Evolutionary conservation across 2,113 vertebrate species (phyloP).

Genomic region (Stegostoma tigrinum): DNA sequence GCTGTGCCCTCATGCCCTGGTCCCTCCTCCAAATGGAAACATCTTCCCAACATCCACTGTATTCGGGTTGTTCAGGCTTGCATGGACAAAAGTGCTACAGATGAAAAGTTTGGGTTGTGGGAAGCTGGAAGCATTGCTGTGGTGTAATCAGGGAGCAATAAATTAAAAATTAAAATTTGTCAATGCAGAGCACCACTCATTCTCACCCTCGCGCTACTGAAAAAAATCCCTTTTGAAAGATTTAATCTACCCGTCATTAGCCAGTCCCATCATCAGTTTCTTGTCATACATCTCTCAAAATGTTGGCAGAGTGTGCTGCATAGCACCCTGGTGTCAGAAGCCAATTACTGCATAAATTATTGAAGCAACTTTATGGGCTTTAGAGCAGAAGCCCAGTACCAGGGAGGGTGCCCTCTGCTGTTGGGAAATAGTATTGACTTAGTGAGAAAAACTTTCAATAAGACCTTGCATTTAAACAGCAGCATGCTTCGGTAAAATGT

Average conservation of each 20-base stretch:
- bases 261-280: background rate
- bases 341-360: background rate
- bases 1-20: no score
- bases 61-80: no score
- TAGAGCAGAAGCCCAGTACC: background rate
- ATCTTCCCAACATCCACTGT: no score
- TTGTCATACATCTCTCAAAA: background rate
- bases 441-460: background rate
- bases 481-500: background rate
- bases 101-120: background rate
- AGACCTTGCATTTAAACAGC: background rate
- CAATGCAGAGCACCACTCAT: background rate
- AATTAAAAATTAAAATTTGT: background rate
- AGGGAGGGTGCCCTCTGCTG: background rate
- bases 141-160: background rate
- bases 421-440: background rate
- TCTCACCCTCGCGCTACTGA: background rate
- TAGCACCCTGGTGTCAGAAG: background rate
- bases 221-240: background rate
- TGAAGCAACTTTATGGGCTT: background rate
- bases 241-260: background rate
- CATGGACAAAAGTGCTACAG: background rate
- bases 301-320: background rate
- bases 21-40: no score
- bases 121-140: background rate